Percentiles rank a stretch among this genome's conserved stretches.
phyloP scores from a whole-genome alignment of 2,113 vertebrate species.

The Hymenochirus boettgeri region DNA sequence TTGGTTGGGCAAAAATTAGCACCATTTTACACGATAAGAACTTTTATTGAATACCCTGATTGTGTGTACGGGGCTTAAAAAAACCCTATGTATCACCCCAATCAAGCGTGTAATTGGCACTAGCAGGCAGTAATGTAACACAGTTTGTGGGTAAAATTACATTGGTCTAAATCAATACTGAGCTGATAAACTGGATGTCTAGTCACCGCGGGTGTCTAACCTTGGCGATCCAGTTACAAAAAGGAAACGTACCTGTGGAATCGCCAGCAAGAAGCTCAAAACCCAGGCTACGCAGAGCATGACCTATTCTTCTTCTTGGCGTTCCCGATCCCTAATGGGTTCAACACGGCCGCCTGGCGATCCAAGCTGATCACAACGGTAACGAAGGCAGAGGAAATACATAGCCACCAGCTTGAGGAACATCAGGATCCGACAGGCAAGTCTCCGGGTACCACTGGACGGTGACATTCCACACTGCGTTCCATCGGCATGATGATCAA shows the following conservation, averaged over 20 bases:
- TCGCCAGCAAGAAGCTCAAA: conserved; percentile 49
- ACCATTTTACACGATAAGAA: too few relatives aligned
- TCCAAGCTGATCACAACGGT: conserved; percentile 54
- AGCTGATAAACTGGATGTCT: too few relatives aligned
- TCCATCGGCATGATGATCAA: conserved; percentile 53
- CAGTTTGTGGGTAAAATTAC: too few relatives aligned
- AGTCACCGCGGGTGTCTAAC: too few relatives aligned
- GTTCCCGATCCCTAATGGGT: conserved; percentile 24
- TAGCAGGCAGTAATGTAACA: too few relatives aligned
- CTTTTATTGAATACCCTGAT: too few relatives aligned
- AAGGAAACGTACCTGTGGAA: conserved; percentile 54
- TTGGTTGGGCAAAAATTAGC: too few relatives aligned
- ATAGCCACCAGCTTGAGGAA: conserved; percentile 55
- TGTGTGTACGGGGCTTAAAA: too few relatives aligned
- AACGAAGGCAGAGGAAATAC: conserved; percentile 55
- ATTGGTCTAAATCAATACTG: too few relatives aligned
- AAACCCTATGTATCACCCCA: too few relatives aligned
- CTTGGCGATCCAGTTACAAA: too few relatives aligned
- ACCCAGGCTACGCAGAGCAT: conserved; percentile 48
- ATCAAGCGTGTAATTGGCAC: too few relatives aligned
- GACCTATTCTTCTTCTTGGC: conserved; percentile 48
- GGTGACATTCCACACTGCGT: conserved; percentile 49
- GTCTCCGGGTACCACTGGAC: conserved; percentile 51
- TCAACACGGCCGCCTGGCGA: conserved; percentile 48
- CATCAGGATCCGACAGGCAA: conserved; percentile 46